Evolutionary conservation across 1,140 invertebrate species (phyloP).

Genomic region (Fopius arisanus): DNA sequence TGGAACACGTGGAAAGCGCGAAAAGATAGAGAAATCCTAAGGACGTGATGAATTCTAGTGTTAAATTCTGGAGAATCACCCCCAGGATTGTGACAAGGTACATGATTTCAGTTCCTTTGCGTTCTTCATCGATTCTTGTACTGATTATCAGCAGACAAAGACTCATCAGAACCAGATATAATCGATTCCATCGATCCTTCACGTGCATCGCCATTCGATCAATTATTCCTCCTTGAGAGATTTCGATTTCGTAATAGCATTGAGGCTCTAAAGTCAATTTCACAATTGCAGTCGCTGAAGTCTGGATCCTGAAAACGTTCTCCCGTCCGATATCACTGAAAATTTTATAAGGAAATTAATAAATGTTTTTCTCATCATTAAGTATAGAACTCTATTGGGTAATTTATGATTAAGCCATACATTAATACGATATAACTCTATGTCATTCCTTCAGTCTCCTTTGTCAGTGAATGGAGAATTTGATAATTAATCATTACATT

Average conservation of each 20-base stretch:
- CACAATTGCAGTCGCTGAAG: conserved; percentile 43
- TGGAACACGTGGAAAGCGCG: conserved; percentile 58
- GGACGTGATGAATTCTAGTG: conserved; percentile 56
- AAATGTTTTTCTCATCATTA: too few relatives aligned
- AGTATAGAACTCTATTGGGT: too few relatives aligned
- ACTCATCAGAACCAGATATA: conserved; percentile 53
- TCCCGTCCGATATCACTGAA: not conserved
- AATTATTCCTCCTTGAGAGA: conserved; percentile 45
- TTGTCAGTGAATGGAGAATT: too few relatives aligned
- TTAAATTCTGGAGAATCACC: conserved; percentile 38
- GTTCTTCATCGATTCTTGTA: conserved; percentile 46
- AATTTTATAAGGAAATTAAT: not conserved
- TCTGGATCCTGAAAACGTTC: conserved; percentile 22
- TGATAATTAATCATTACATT: not conserved
- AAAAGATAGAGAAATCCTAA: conserved; percentile 64
- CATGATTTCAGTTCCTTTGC: conserved; percentile 31
- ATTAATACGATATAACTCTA: too few relatives aligned
- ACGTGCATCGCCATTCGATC: conserved; percentile 52
- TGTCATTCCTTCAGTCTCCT: too few relatives aligned
- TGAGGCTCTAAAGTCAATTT: conserved; percentile 67
- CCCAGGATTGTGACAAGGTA: conserved; percentile 44
- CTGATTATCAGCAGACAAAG: conserved; percentile 52
- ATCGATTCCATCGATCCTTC: conserved; percentile 54
- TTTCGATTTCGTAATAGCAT: conserved; percentile 67
- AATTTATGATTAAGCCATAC: too few relatives aligned